Base-by-base conservation (phyloP, 2,113 vertebrate species). In the Rafetus swinhoei region DNA sequence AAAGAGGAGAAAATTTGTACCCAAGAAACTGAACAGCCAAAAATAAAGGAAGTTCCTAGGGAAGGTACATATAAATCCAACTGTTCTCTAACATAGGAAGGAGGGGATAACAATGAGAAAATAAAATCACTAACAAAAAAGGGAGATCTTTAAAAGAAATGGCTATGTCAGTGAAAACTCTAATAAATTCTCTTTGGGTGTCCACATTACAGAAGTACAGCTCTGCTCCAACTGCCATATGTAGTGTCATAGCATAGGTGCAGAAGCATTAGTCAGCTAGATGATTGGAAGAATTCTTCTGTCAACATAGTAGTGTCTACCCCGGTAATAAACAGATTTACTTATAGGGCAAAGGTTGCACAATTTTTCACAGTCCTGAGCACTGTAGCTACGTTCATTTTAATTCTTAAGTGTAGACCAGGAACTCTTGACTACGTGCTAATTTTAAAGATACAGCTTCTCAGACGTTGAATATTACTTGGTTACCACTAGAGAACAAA, bases 1-100 rank as follows among this genome's bases (percentile, higher is more conserved):
- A 74, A 92, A 50, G 87, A 90, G 81, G 59, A 52, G 35, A 93
- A 24, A 55, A 81, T 3, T n/a, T 45, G 11, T 45, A 10, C 35
- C 85, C 52, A 56, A 25, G 22, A 85, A 91, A 86, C 85, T 1
- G 35, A 82, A 19, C 6, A 93, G 21, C 5, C 27, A 86, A 88
- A 82, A 89, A 14, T 53, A 91, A 91, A 10, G 39, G 29, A 60
- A 84, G 72, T 18, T 2, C 81, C 27, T 85, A 2, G 88, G 54
- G 86, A 45, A 39, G 86, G 87, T 59, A 85, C 25, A 32, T 32
- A 39, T 87, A 83, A 84, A 84, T 29, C 45, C 22, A 82, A 76
- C 18, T 79, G 0, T 35, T 90, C 56, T 69, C 45, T 92, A 59
- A 79, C 50, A 29, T 53, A 8, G 35, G 89, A 5, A 93, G 56